Base-by-base conservation (phyloP, 2,888 invertebrate species). In the Subacronicta megacephala region DNA sequence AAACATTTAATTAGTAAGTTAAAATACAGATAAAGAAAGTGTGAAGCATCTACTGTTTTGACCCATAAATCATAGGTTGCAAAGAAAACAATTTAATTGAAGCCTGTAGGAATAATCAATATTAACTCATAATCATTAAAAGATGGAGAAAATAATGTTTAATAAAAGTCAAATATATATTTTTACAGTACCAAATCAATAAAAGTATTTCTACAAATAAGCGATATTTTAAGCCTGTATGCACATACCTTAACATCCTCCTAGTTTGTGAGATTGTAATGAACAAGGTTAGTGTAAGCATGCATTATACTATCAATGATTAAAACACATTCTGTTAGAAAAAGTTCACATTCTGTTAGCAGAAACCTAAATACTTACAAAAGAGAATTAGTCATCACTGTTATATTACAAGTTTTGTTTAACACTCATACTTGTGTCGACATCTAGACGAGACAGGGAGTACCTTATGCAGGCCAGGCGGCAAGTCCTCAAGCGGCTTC, bases 391-490 rank as follows among this genome's bases (percentile, higher is more conserved):
- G 82, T 79, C 60, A 78, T 53, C 41, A 46, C 43, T 69, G 66
- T 77, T 76, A 73, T 47, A 37, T n/a, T 33, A 75, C 69, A 65
- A 65, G 42, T 40, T 55, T 53, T 51, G 64, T 73, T 75, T 63
- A 74, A 77, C 77, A 81, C 53, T 65, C 49, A 70, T 47, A 47
- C 43, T 50, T 59, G 65, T 71, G 67, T 67, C 53, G 66, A 78
- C 68, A 74, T 77, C 72, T 79, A 84, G 80, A 84, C 80, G 81
- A 74, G 75, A 81, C 72, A 69, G 62, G 66, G 73, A 83, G 81
- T 94, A 94, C 94, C 94, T 94, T 90, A 77, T 90, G 84, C 56
- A 89, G 74, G 74, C 88, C 87, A 15, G 87, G 90, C 38, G 87
- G 91, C 74, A 92, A 82, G 41, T 90, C 90, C 72, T 88, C 89